Conservation (phyloP, 2,888 invertebrate species). For the Melinaea menophilus region DNA sequence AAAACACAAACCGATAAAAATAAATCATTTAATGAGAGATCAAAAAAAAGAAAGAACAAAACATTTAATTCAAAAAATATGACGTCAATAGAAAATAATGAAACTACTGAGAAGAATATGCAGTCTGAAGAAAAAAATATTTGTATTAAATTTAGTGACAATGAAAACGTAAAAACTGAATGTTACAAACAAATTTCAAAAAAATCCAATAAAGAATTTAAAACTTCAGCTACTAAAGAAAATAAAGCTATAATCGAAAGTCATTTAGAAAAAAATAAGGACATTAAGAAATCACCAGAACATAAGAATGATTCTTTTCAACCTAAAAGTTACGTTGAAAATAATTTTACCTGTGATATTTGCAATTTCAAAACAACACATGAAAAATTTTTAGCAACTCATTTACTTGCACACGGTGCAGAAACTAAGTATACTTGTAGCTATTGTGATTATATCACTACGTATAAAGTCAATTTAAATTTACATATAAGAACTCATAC, state of each 20-base stretch:
- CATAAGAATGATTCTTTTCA: no score
- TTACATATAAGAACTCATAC: conserved; percentile 24
- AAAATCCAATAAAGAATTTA: conserved; percentile 1
- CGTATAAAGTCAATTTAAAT: background rate
- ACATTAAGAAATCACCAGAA: no score
- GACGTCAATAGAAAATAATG: no score
- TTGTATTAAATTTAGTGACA: background rate
- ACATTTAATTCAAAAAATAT: no score
- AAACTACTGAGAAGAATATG: no score
- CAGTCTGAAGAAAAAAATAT: no score
- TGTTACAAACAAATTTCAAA: background rate
- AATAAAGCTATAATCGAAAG: no score
- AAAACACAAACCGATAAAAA: background rate
- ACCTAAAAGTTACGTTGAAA: background rate
- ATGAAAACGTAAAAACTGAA: background rate
- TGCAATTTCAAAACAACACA: conserved; percentile 16
- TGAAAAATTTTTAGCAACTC: conserved; percentile 8
- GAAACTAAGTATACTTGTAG: background rate
- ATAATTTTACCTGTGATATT: conserved; percentile 18
- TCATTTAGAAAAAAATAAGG: no score
- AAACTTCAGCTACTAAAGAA: no score
- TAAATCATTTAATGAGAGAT: no score
- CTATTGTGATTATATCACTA: background rate
- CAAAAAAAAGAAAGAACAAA: background rate
- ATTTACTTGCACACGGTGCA: conserved; percentile 9